Evolutionary conservation across 1,140 invertebrate species (phyloP), one percentile per base, ranked within the genome.

Genomic region (Meloidogyne exigua): DNA sequence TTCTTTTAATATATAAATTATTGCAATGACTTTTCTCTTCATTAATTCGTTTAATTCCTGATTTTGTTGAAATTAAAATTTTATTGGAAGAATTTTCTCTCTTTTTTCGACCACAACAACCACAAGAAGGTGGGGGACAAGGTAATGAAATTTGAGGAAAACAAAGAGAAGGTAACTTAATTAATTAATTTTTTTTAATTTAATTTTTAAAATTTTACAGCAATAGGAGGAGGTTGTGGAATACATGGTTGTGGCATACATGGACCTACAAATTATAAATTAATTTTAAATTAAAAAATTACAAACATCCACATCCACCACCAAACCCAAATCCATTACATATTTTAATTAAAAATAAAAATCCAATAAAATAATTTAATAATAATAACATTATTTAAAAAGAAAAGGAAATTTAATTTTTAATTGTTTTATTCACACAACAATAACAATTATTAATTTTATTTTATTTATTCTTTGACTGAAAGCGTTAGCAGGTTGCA

Each of bases 101-200:
- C 80, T 85, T 85, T 72, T 85, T 83, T 23, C 81, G 75, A 26
- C 81, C 81, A 68, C 81, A 83, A 26, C 81, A 66, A 10, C 81
- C 83, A 66, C 83, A 83, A 28, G 76, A 67, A 36, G 79, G 69
- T 23, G 80, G 80, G 2, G 73, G 74, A 32, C 68, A 74, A 11
- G 79, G 79, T n/a, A 81, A 57, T 36, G 49, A 57, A 36, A 83
- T 68, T 65, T 63, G 80, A 5, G 80, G 79, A 10, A 80, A 67
- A 21, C 72, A 73, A n/a, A 73, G 72, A 13, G 72, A 73, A 5
- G 72, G 72, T 21, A 73, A 62, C 72, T 73, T 9, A 28, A 26
- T 1, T 23, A 63, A 44, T 25, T 26, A 23, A 72, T 57, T 3
- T 63, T 44, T 25, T 49, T 23, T n/a, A n/a, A 62, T 5, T 21